phyloP scores from a whole-genome alignment of 2,113 vertebrate genomes.

The Irena cyanogastra region DNA sequence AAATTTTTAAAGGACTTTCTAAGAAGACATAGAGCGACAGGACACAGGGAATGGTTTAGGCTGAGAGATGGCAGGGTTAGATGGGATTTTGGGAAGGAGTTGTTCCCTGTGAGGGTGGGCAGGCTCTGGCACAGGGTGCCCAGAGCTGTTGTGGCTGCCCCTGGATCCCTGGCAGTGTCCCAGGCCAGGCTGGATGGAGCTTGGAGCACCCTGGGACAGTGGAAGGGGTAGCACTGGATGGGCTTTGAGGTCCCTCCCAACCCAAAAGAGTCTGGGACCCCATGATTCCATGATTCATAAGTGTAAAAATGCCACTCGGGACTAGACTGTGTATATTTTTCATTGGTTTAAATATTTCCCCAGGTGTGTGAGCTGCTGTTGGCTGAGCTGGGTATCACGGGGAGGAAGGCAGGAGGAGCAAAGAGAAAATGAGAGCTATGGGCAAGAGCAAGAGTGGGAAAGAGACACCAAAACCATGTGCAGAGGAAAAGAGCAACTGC shows the following conservation, averaged over 20 bases:
- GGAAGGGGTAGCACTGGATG: rapidly evolving
- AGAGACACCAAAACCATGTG: background rate
- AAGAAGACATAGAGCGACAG: background rate
- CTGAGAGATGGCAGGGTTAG: background rate
- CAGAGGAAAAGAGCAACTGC: background rate
- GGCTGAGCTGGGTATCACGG: background rate
- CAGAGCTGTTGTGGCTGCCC: background rate
- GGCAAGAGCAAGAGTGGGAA: background rate
- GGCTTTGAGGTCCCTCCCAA: background rate
- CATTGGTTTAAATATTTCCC: background rate
- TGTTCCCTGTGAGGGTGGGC: rapidly evolving
- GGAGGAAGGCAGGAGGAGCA: background rate
- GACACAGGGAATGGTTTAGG: background rate
- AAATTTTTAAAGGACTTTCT: background rate
- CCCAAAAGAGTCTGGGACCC: background rate
- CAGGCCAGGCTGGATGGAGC: rapidly evolving
- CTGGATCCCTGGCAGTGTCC: background rate
- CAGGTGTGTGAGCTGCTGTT: background rate
- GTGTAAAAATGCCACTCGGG: background rate
- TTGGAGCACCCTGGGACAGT: rapidly evolving
- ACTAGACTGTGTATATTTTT: background rate
- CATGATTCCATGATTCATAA: background rate
- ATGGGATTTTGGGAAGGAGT: background rate
- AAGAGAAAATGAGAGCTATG: background rate
- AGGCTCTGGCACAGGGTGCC: background rate